Conservation (phyloP, 2,888 invertebrate genomes). For the Thymelicus acteon region DNA sequence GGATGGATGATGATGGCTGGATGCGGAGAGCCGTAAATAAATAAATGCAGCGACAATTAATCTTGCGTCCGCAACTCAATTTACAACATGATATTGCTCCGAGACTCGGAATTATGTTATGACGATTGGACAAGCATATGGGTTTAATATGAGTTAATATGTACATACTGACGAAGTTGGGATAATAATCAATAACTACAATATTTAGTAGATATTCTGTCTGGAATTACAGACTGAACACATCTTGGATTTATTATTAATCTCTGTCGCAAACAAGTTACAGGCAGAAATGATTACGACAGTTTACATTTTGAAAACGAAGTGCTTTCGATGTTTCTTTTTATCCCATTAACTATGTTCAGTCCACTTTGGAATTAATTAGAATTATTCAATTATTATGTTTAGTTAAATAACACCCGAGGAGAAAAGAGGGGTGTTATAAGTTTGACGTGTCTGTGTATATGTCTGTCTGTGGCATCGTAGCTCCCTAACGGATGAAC, state of each 20-base stretch:
- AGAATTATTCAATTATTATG: no score
- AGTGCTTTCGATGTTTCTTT: no score
- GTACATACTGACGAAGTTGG: background rate
- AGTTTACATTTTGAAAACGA: background rate
- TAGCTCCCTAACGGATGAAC: no score
- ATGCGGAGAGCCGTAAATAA: conserved; percentile 24
- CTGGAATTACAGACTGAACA: background rate
- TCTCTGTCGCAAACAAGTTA: background rate
- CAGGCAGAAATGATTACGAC: background rate
- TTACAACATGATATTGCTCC: conserved; percentile 32
- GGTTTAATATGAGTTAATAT: conserved; percentile 13
- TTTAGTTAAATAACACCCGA: no score
- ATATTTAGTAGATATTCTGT: background rate
- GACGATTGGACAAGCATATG: conserved; percentile 8
- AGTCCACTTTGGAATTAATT: no score
- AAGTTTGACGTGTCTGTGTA: no score
- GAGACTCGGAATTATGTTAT: conserved; percentile 23
- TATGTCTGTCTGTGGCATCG: no score
- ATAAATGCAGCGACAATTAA: conserved; percentile 21
- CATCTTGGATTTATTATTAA: no score
- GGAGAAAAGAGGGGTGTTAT: no score
- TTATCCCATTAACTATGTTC: no score
- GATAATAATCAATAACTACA: background rate
- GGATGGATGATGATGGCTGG: background rate
- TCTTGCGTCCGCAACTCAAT: conserved; percentile 33